Percentiles rank a stretch among this genome's conserved stretches.
Evolutionary conservation across 1,140 invertebrate species (phyloP).

Genomic region (Pseudomyrmex pallidus): DNA sequence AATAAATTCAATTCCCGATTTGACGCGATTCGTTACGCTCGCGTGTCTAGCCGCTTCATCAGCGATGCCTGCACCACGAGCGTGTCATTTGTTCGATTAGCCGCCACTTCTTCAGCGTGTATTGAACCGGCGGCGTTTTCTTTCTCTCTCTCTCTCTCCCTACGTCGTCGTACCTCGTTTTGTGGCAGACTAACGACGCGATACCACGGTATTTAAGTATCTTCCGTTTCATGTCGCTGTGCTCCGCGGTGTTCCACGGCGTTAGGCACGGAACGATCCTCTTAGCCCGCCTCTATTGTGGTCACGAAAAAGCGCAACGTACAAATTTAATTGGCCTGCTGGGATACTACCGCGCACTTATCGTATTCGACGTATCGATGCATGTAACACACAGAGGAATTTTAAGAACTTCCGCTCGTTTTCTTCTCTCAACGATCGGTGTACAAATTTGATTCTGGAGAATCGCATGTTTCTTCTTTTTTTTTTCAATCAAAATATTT

Average conservation of each 20-base stretch:
- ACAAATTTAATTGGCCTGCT: slow-evolving; percentile 71
- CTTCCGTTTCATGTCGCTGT: slow-evolving; percentile 50
- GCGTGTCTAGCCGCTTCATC: slow-evolving; percentile 36
- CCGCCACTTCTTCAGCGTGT: slow-evolving; percentile 22
- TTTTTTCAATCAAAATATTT: neutral
- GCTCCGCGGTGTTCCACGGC: slow-evolving; percentile 62
- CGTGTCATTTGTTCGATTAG: slow-evolving; percentile 73
- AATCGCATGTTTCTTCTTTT: neutral
- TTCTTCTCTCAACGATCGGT: neutral
- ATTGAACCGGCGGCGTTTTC: neutral
- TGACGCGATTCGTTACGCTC: slow-evolving; percentile 57
- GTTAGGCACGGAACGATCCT: slow-evolving; percentile 66
- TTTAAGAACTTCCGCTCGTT: neutral
- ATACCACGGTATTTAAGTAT: slow-evolving; percentile 43
- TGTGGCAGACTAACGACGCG: slow-evolving; percentile 10
- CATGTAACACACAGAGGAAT: neutral
- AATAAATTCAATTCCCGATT: slow-evolving; percentile 61
- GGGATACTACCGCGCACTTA: slow-evolving; percentile 47
- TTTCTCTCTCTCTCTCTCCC: neutral
- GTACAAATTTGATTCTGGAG: too few species aligned
- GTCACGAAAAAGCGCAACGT: slow-evolving; percentile 62
- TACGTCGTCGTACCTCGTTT: slow-evolving; percentile 2
- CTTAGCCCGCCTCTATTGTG: slow-evolving; percentile 48
- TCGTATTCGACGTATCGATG: slow-evolving; percentile 35
- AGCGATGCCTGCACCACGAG: slow-evolving; percentile 56